Base-by-base conservation (phyloP, 2,888 invertebrate genomes). In the Arctia plantaginis region DNA sequence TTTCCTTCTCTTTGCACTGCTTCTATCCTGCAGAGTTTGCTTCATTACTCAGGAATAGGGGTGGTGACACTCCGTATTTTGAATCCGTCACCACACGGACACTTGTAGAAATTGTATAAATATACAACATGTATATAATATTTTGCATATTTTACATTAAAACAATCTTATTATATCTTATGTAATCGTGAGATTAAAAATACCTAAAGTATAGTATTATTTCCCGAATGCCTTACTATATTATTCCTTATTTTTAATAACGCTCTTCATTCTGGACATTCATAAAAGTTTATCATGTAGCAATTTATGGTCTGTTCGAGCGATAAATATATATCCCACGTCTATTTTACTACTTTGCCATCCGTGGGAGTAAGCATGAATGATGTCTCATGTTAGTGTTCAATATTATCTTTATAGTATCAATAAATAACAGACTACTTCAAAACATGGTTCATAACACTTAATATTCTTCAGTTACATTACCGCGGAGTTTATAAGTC, bases 201-300 rank as follows among this genome's bases (percentile, higher is more conserved):
- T 35, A 35, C 35, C 35, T 35, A 35, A 15, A 47, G 47, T 20
- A 41, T 47, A 47, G 47, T 20, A 41, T 47, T 20, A 20, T 47
- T 47, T 47, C 4, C 47, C 20, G 15, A 47, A 47, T 47, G 18
- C 15, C 20, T 47, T 4, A 20, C 1, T 35, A 35, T 35, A 35
- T 35, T 35, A 35, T 35, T 35, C 1, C 23, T 35, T 59, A 62
- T 69, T 69, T 69, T 15, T 41, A 27, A 70, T 62, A 70, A 30
- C 18, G 18, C 30, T 70, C 20, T 41, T 62, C 41, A 30, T 59
- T 75, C 67, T 71, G 71, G 74, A 74, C 76, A 77, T 73, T 69
- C 76, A 81, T 81, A 83, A 80, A 79, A 81, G 66, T 81, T 78
- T 73, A 79, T 82, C 77, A 79, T 77, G 66, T 72, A 78, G 69